Evolutionary conservation across 2,797 vertebrate species (phyloP).

Genomic region (Aselliscus stoliczkanus): DNA sequence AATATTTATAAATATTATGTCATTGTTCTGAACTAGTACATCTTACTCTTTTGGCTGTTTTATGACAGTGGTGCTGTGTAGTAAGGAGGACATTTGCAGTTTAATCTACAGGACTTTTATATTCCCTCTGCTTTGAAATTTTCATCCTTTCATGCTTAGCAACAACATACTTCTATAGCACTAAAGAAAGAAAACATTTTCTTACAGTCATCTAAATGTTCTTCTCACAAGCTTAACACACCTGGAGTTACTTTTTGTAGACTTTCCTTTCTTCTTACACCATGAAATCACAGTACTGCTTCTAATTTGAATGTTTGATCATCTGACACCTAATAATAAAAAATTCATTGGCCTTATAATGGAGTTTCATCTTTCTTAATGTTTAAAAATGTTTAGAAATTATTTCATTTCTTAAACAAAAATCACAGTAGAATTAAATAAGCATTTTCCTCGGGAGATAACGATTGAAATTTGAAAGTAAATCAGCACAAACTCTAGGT

Average conservation of each 20-base stretch:
- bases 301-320: slow-evolving; percentile 48
- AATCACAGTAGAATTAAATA: slow-evolving; percentile 47
- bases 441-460: slow-evolving; percentile 8
- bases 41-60: slow-evolving; percentile 25
- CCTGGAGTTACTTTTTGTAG: slow-evolving; percentile 49
- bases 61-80: not conserved
- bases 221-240: slow-evolving; percentile 30
- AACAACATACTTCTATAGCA: slow-evolving; percentile 34
- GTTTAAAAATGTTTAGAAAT: slow-evolving; percentile 53
- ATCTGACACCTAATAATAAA: slow-evolving; percentile 61
- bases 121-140: slow-evolving; percentile 42
- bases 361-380: slow-evolving; percentile 40
- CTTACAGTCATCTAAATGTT: slow-evolving; percentile 52
- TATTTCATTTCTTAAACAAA: slow-evolving; percentile 55
- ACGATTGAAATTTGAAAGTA: slow-evolving; percentile 53
- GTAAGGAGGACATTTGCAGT: not conserved
- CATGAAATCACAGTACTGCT: not conserved
- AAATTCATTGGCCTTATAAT: slow-evolving; percentile 26
- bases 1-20: slow-evolving; percentile 59
- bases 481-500: slow-evolving; percentile 32
- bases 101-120: slow-evolving; percentile 28
- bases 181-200: slow-evolving; percentile 52
- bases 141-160: slow-evolving; percentile 47
- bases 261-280: slow-evolving; percentile 41
- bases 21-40: slow-evolving; percentile 1